Base-by-base conservation (phyloP, 2,888 invertebrate species). In the Drosophila testacea region DNA sequence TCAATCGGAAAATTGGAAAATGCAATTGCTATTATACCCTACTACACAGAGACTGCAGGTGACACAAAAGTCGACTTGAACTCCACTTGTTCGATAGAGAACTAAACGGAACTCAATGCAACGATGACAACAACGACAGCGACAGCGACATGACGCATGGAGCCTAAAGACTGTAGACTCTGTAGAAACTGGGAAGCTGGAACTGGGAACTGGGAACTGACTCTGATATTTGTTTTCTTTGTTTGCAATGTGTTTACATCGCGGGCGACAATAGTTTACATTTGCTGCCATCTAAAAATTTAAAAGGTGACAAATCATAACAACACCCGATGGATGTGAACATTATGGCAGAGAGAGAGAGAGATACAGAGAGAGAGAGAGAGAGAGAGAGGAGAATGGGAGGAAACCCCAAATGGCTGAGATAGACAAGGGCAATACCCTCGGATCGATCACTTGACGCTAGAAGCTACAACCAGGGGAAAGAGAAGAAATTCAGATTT, bases 221-320 rank as follows among this genome's bases (percentile, higher is more conserved):
- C 41, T 63, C 62, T 71, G 71, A 52, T 82, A 83, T 82, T 82
- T 82, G 84, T 82, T 84, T 83, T 77, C 79, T 73, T 80, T 75
- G 71, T 64, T 73, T 54, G 79, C 55, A 61, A 73, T 78, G 71
- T 83, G 83, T 84, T 83, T 83, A 83, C 86, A 81, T 77, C 73
- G 56, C 73, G 72, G 79, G 79, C 83, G 85, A 85, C 86, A 83
- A 83, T 81, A 83, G 83, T 83, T 83, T 83, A 83, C 86, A 79
- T 83, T 83, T 79, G 81, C 83, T 83, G 85, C 73, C 85, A 82
- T 83, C 79, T 83, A 85, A 83, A 84, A 86, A 87, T 79, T 82
- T 83, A 82, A 82, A 86, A 84, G 83, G 87, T 84, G 84, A 84
- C 84, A 83, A 83, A 84, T 83, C 81, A 83, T 82, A 83, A 82